Evolutionary conservation across 2,113 vertebrate genomes (phyloP).

Genomic region (Pteruthius melanotis): DNA sequence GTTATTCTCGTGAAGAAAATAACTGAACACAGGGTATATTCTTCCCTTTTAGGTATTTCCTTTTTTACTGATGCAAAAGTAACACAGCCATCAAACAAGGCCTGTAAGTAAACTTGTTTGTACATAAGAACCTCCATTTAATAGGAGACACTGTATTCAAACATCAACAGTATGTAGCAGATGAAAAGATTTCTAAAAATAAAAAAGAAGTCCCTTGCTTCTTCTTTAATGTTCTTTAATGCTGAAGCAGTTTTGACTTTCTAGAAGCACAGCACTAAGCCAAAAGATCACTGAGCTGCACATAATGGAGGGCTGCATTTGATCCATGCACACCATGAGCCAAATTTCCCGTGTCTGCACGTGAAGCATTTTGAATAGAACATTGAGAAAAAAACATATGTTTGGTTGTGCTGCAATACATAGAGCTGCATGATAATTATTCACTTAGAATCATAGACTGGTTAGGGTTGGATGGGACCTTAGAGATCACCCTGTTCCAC

Average conservation of each 20-base stretch:
- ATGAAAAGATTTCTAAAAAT: not conserved
- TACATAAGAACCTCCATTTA: not conserved
- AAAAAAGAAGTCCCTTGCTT: not conserved
- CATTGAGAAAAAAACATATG: not conserved
- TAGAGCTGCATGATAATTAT: not conserved
- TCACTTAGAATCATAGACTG: not conserved
- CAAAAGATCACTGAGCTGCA: not conserved
- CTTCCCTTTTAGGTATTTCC: constrained; percentile 20
- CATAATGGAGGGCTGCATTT: not conserved
- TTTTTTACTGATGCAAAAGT: constrained; percentile 51
- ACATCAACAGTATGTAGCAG: not conserved
- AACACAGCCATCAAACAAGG: constrained; percentile 35
- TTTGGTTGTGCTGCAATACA: not conserved
- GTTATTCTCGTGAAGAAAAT: not conserved
- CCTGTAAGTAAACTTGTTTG: constrained; percentile 42
- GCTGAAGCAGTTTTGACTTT: not conserved
- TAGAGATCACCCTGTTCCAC: not conserved
- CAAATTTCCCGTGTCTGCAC: not conserved
- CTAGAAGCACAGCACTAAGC: not conserved
- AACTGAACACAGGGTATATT: not conserved
- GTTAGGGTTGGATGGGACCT: not conserved
- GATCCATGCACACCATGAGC: not conserved
- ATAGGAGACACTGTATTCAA: not conserved
- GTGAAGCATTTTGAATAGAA: not conserved
- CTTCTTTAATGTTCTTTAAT: not conserved